Base-by-base conservation (phyloP, 2,888 invertebrate species). In the Philhelius pedissequus region DNA sequence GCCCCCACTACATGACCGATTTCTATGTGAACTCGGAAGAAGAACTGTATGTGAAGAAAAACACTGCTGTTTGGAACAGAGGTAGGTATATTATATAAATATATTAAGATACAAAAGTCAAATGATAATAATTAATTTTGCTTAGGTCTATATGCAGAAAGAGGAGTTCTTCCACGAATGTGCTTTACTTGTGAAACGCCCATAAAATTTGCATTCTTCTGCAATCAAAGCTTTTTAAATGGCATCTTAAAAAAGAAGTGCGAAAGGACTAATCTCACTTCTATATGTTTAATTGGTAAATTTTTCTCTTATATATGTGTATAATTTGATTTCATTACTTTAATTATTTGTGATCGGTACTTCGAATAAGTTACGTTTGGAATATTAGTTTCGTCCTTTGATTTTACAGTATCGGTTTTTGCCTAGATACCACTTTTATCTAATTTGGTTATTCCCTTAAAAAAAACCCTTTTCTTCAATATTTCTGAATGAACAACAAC, bases 1-100 rank as follows among this genome's bases (percentile, higher is more conserved):
- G n/a, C 4, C 71, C 86, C 0, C 87, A 89, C 60, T 91, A 90
- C 66, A 89, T 91, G 87, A 89, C 88, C 22, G 90, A 91, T 73
- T 90, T 88, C 38, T 88, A 89, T 74, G 89, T 91, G 0, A 92
- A 91, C 88, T 93, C 94, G 89, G 97, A 97, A 91, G 97, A 98
- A 90, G 98, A 98, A 90, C 92, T 98, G 68, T 98, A 97, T 93
- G 94, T 96, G 2, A 95, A 95, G 88, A 97, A 96, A 2, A 94
- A 96, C 89, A 96, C 96, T 18, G 97, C 96, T 4, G 94, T 98
- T 35, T 97, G 96, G 96, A 95, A 94, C 9, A 93, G 93, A 92
- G 95, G 94, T 93, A 88, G 7, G 9, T 11, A 22, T 7, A 18
- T 40, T 38, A 25, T 27, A n/a, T 7, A 22, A 0, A 20, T 2